Evolutionary conservation across 2,888 invertebrate genomes (phyloP), one percentile per base, ranked within the genome.

Genomic region (Brachycybe producta): DNA sequence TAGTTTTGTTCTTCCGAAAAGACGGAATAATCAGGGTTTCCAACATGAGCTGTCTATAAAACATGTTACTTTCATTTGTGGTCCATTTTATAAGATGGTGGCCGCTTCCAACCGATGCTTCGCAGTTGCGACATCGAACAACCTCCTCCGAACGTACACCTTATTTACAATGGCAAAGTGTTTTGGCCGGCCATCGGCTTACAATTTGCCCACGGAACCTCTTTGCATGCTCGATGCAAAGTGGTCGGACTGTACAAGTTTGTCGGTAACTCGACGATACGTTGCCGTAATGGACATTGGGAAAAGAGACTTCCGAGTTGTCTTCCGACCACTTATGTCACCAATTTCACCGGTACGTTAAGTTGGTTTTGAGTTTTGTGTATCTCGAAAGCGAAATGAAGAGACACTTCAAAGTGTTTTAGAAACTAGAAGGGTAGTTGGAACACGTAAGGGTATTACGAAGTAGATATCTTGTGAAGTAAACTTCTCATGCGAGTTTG

Each of bases 211-310:
- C 85, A 88, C 63, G 83, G 83, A 30, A 81, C 84, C 47, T 74
- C 76, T 51, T 74, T 87, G 53, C 75, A 77, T 60, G 79, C 81
- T 19, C 75, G 86, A 55, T 88, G 88, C 68, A 76, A 79, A 50
- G 82, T 84, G 62, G 73, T 87, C 58, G 87, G 88, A 27, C 74
- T 83, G 60, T 87, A 85, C 70, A 87, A 87, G 69, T 73, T 87
- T 58, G 73, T 81, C 54, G 88, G 88, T 23, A 82, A 83, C 46
- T 74, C 80, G n/a, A 69, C 75, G 47, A 71, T 86, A 32, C 74
- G 78, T 28, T 88, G 88, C 64, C 81, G 81, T 58, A 85, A 88
- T 62, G 86, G 86, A 2, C 75, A 75, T 46, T 88, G 88, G 87
- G 76, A 75, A 23, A 77, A 80, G 1, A 77, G 77, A 56, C 70